Percentiles rank a stretch among this genome's conserved stretches.
These are phyloP conservation scores for Glyptemys insculpta DNA, from an alignment of 2,797 vertebrate species.

Conservation along the genomic window DNA sequence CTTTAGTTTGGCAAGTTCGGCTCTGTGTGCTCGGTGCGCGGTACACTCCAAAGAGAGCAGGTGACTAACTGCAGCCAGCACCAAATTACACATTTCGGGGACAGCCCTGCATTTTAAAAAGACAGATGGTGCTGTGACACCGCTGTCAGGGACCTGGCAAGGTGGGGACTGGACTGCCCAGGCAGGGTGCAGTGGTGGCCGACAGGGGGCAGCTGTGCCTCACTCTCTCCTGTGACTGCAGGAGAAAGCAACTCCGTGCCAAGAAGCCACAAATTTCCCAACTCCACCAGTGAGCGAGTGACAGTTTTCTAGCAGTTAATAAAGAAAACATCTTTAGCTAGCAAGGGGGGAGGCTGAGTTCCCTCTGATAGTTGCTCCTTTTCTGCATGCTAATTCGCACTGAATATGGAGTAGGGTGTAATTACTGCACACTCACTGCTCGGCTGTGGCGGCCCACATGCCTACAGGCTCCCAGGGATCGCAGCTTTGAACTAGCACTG, in stretches of 20 bases:
- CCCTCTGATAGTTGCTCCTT: slow-evolving; percentile 19
- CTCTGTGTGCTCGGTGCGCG: background rate
- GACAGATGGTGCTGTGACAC: slow-evolving; percentile 28
- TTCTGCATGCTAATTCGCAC: slow-evolving; percentile 28
- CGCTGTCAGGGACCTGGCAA: background rate
- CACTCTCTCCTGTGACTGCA: background rate
- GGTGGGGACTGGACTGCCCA: background rate
- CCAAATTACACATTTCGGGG: background rate
- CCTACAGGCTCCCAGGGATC: background rate
- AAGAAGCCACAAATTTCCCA: background rate
- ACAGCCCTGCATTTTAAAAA: background rate
- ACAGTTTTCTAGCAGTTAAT: slow-evolving; percentile 29
- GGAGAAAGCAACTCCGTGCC: background rate
- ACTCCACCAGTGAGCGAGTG: background rate
- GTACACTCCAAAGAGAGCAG: background rate
- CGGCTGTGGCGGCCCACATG: background rate
- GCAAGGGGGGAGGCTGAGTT: background rate
- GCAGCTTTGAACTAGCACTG: background rate
- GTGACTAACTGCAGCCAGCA: background rate
- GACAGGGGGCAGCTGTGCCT: background rate
- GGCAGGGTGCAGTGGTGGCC: background rate
- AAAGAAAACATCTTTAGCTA: slow-evolving; percentile 29
- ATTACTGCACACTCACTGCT: slow-evolving; percentile 22
- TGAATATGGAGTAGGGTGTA: slow-evolving; percentile 28
- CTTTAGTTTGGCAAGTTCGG: background rate